Evolutionary conservation across 2,888 invertebrate species (phyloP).

Genomic region (Odontomyia ornata): DNA sequence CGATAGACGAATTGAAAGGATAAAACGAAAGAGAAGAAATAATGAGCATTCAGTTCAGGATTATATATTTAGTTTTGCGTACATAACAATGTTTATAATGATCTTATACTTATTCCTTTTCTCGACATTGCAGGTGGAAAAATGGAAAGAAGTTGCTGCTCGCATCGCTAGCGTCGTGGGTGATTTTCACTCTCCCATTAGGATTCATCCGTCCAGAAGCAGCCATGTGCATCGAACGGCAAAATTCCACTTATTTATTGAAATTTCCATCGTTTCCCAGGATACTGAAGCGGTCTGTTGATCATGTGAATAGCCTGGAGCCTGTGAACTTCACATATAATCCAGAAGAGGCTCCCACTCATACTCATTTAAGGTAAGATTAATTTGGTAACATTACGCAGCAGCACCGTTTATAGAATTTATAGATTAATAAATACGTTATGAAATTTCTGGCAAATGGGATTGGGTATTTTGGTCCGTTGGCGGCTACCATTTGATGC

Average conservation of each 20-base stretch:
- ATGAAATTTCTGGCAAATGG: too few species aligned
- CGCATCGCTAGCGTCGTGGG: slow-evolving; percentile 93
- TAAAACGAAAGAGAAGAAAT: neutral
- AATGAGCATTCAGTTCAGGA: neutral
- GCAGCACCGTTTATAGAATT: too few species aligned
- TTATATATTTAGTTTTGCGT: neutral
- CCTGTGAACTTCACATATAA: slow-evolving; percentile 51
- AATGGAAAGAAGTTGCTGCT: slow-evolving; percentile 88
- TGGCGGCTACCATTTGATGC: too few species aligned
- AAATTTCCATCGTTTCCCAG: slow-evolving; percentile 67
- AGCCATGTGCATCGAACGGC: slow-evolving; percentile 79
- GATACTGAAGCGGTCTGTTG: slow-evolving; percentile 65
- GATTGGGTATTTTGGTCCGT: too few species aligned
- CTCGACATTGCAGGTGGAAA: slow-evolving; percentile 70
- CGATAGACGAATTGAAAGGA: neutral
- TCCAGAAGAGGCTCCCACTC: slow-evolving; percentile 51
- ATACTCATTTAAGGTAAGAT: slow-evolving; percentile 34
- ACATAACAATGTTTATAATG: neutral
- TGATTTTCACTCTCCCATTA: slow-evolving; percentile 94
- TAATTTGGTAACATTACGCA: slow-evolving; percentile 21
- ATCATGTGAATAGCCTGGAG: slow-evolving; percentile 54
- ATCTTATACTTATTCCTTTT: neutral
- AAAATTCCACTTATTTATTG: slow-evolving; percentile 73
- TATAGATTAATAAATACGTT: too few species aligned
- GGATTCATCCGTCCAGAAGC: slow-evolving; percentile 96